phyloP scores from a whole-genome alignment of 2,888 invertebrate species.

The Tetramorium bicarinatum region DNA sequence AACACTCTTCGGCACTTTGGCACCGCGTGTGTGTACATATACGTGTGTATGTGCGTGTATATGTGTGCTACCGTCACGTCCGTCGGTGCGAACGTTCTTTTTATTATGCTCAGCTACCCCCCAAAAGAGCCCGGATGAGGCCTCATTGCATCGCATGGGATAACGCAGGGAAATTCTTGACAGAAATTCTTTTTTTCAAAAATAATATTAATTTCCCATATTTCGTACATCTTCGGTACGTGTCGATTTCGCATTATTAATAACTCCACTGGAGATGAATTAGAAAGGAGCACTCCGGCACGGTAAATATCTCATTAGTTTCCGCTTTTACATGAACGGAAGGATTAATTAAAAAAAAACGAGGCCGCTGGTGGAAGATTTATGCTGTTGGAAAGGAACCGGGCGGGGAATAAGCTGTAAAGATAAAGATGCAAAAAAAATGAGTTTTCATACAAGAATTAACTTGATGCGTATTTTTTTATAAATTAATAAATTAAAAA shows the following conservation, averaged over 20 bases:
- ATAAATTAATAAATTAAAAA: neutral
- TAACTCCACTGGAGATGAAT: slow-evolving; percentile 33
- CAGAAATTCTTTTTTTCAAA: neutral
- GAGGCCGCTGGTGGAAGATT: slow-evolving; percentile 31
- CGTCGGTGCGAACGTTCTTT: slow-evolving; percentile 64
- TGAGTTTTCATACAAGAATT: neutral
- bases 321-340: slow-evolving; percentile 54
- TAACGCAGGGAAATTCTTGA: neutral
- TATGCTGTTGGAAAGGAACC: slow-evolving; percentile 25
- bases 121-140: slow-evolving; percentile 15
- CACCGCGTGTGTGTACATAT: slow-evolving; percentile 67
- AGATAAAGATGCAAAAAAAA: slow-evolving; percentile 9
- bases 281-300: slow-evolving; percentile 41
- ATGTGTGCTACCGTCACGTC: slow-evolving; percentile 59
- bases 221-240: slow-evolving; percentile 7
- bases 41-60: slow-evolving; percentile 59
- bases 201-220: slow-evolving; percentile 8
- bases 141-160: slow-evolving; percentile 13
- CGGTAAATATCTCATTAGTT: slow-evolving; percentile 52
- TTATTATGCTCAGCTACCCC: slow-evolving; percentile 66
- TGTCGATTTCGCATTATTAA: slow-evolving; percentile 51
- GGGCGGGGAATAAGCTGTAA: slow-evolving; percentile 19
- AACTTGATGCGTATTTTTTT: neutral
- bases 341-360: slow-evolving; percentile 54
- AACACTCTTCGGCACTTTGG: slow-evolving; percentile 83